Percentiles rank a stretch among this genome's conserved stretches.
These are phyloP conservation scores for Epinephelus awoara DNA, from an alignment of 2,797 vertebrate genomes.

Conservation along the genomic window DNA sequence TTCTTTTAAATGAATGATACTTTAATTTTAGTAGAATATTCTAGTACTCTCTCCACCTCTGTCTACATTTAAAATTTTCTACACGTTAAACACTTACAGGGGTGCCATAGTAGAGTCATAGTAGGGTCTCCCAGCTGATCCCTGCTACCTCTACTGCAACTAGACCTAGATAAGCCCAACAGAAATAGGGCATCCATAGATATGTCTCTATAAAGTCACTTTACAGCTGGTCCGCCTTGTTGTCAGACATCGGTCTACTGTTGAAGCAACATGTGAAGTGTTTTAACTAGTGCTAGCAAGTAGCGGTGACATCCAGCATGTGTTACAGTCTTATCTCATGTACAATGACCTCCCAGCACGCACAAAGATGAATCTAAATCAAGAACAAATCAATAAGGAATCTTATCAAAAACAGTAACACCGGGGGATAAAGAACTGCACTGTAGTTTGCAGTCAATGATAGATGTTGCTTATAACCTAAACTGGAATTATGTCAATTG, in stretches of 20 bases:
- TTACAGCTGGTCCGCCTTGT: background rate
- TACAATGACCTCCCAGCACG: conserved; percentile 7
- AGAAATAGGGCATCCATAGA: conserved; percentile 5
- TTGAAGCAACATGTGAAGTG: conserved; percentile 15
- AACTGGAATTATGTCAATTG: conserved; percentile 75
- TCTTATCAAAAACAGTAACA: conserved; percentile 18
- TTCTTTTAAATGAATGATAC: too few species aligned
- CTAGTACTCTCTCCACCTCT: too few species aligned
- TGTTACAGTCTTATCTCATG: conserved; percentile 20
- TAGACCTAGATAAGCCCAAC: conserved; percentile 8
- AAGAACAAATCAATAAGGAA: conserved; percentile 47
- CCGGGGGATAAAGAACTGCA: conserved; percentile 29
- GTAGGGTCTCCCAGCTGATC: background rate
- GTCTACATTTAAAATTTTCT: too few species aligned
- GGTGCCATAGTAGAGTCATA: background rate
- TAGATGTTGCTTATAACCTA: conserved; percentile 66
- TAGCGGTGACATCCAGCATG: conserved; percentile 27
- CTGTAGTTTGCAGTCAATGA: conserved; percentile 56
- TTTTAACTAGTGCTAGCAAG: background rate
- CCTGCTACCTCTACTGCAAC: background rate
- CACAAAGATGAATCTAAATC: conserved; percentile 33
- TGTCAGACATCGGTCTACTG: conserved; percentile 12
- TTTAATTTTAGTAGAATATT: too few species aligned
- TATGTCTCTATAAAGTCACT: conserved; percentile 1
- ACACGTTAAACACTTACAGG: background rate